Percentiles rank a stretch among this genome's conserved stretches.
Evolutionary conservation across 2,797 vertebrate species (phyloP).

Genomic region (Ispidina picta): DNA sequence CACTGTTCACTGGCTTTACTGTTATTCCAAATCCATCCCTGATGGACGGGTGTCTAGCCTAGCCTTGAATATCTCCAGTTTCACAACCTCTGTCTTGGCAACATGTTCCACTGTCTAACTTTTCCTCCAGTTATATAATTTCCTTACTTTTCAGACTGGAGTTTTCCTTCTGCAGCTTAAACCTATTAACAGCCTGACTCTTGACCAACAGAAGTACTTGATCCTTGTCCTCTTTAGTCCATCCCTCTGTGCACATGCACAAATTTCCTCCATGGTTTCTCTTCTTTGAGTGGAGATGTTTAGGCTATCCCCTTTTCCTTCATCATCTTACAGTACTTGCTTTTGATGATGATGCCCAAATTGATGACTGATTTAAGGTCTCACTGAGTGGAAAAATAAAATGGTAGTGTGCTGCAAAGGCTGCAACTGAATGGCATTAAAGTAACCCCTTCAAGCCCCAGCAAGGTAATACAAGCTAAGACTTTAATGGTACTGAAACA

Average conservation of each 20-base stretch:
- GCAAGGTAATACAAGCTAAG: neutral
- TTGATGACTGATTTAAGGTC: neutral
- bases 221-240: conserved; percentile 29
- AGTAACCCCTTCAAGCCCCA: neutral
- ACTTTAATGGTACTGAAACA: accelerated
- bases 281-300: neutral
- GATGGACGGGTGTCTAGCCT: conserved; percentile 54
- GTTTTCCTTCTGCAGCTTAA: conserved; percentile 34
- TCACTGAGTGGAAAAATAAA: neutral
- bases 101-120: conserved; percentile 59
- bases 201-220: conserved; percentile 48
- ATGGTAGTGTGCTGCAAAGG: neutral
- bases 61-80: conserved; percentile 56
- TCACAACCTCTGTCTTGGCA: conserved; percentile 70
- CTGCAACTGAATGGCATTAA: neutral
- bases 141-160: conserved; percentile 39
- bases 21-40: conserved; percentile 58
- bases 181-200: conserved; percentile 58
- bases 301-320: neutral
- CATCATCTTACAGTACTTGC: neutral
- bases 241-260: neutral
- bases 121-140: conserved; percentile 70
- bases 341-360: neutral
- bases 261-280: neutral
- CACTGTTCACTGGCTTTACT: conserved; percentile 40